A percentile compares a stretch with the other conserved stretches of the same genome.
Evolutionary conservation across 2,113 vertebrate species (phyloP).

Genomic region (Narcine bancroftii): DNA sequence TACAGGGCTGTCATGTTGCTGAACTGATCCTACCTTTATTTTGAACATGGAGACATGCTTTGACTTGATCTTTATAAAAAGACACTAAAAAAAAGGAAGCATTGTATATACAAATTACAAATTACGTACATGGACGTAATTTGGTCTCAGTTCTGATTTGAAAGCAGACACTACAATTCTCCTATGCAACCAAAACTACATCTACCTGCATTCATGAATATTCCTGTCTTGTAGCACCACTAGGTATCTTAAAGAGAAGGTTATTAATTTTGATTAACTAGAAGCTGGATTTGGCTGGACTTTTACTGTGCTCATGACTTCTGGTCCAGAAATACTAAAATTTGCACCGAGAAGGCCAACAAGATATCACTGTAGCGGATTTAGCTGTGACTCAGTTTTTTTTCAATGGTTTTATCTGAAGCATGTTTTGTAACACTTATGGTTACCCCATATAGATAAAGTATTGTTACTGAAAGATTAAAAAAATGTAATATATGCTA

Average conservation of each 20-base stretch:
- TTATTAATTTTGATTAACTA: slow-evolving; percentile 1
- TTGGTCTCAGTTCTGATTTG: background rate
- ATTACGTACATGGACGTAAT: background rate
- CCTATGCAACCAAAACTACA: background rate
- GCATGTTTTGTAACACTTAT: background rate
- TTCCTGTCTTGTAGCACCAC: background rate
- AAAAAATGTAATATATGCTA: background rate
- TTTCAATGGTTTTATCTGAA: background rate
- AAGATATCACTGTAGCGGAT: background rate
- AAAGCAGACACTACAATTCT: background rate
- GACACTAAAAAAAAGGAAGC: no score
- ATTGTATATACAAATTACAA: no score
- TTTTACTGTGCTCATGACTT: background rate
- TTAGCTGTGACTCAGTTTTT: background rate
- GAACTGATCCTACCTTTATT: background rate
- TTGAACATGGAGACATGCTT: background rate
- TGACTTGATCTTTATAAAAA: background rate
- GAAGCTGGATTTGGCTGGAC: background rate
- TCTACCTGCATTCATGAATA: background rate
- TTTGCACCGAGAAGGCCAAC: background rate
- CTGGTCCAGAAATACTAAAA: background rate
- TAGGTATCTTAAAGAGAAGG: background rate
- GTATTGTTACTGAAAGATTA: background rate
- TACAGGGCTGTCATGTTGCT: background rate
- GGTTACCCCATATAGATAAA: background rate